phyloP scores from a whole-genome alignment of 1,140 invertebrate genomes.

The Zaprionus davidi region DNA sequence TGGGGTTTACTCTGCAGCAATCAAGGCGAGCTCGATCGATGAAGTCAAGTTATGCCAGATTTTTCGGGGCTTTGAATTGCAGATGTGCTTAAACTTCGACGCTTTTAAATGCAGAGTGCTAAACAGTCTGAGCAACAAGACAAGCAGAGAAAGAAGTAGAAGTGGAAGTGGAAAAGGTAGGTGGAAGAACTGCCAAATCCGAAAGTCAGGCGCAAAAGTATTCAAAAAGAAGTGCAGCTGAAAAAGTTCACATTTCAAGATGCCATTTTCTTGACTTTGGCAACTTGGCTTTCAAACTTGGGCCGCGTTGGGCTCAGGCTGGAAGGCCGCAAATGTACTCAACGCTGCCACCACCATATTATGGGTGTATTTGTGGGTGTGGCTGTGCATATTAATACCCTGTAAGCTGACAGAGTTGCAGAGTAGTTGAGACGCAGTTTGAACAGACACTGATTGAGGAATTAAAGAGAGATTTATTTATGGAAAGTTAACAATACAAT shows the following conservation, averaged over 20 bases:
- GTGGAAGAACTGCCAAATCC: slow-evolving; percentile 26
- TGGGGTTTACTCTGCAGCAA: too few relatives aligned
- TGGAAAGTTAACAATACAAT: too few relatives aligned
- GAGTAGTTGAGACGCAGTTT: not conserved
- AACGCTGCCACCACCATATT: slow-evolving; percentile 28
- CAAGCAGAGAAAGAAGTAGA: not conserved
- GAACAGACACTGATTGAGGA: too few relatives aligned
- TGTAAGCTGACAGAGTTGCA: slow-evolving; percentile 3
- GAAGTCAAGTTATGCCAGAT: slow-evolving; percentile 42
- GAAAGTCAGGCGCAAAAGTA: slow-evolving; percentile 78
- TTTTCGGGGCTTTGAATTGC: slow-evolving; percentile 71
- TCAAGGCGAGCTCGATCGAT: slow-evolving; percentile 18
- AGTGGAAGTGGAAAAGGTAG: not conserved
- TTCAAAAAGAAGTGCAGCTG: slow-evolving; percentile 78
- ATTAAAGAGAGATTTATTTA: too few relatives aligned
- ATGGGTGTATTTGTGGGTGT: slow-evolving; percentile 26
- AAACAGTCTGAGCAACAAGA: slow-evolving; percentile 27
- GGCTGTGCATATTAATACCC: slow-evolving; percentile 40
- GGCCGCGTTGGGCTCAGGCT: slow-evolving; percentile 40
- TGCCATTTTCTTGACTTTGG: slow-evolving; percentile 76
- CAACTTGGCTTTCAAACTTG: slow-evolving; percentile 66
- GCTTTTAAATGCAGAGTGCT: slow-evolving; percentile 70
- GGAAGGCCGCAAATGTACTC: slow-evolving; percentile 39
- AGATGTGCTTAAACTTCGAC: slow-evolving; percentile 58
- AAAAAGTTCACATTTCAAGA: slow-evolving; percentile 81